phyloP scores from a whole-genome alignment of 1,140 invertebrate species.

The Drosophila subpulchrella region DNA sequence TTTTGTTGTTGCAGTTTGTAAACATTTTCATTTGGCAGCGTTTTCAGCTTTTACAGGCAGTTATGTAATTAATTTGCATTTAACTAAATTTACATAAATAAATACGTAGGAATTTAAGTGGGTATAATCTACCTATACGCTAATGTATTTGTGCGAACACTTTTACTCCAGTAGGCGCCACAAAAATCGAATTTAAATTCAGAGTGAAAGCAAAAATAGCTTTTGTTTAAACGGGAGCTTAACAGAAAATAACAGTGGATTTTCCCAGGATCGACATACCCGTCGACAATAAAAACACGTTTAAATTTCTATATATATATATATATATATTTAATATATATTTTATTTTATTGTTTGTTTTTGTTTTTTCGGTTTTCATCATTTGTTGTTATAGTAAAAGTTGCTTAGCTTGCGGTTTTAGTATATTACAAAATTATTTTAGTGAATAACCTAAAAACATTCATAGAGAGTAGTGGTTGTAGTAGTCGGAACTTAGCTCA shows the following conservation, averaged over 20 bases:
- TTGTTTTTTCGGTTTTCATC: constrained; percentile 40
- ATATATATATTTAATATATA: constrained; percentile 53
- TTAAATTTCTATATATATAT: constrained; percentile 25
- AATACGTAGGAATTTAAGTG: constrained; percentile 63
- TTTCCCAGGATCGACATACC: not conserved
- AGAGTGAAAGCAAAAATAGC: not conserved
- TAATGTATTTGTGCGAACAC: constrained; percentile 1
- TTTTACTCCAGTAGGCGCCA: not conserved
- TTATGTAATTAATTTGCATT: constrained; percentile 80
- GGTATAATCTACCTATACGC: constrained; percentile 39
- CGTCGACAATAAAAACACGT: constrained; percentile 28
- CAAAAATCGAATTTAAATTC: constrained; percentile 6
- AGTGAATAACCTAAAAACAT: constrained; percentile 63
- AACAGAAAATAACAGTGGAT: not conserved
- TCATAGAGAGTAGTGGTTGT: constrained; percentile 59
- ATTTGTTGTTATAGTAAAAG: constrained; percentile 55
- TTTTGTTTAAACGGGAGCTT: not conserved
- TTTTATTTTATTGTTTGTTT: constrained; percentile 52
- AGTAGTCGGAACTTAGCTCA: constrained; percentile 75
- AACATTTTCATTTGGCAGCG: constrained; percentile 72
- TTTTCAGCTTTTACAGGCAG: constrained; percentile 65
- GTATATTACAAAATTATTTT: constrained; percentile 81
- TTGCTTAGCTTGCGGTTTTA: constrained; percentile 73
- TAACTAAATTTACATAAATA: constrained; percentile 83
- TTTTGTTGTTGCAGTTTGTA: constrained; percentile 58